These are phyloP conservation scores for Drosophila pullipes DNA, from an alignment of 2,888 invertebrate genomes.

Conservation along the genomic window DNA sequence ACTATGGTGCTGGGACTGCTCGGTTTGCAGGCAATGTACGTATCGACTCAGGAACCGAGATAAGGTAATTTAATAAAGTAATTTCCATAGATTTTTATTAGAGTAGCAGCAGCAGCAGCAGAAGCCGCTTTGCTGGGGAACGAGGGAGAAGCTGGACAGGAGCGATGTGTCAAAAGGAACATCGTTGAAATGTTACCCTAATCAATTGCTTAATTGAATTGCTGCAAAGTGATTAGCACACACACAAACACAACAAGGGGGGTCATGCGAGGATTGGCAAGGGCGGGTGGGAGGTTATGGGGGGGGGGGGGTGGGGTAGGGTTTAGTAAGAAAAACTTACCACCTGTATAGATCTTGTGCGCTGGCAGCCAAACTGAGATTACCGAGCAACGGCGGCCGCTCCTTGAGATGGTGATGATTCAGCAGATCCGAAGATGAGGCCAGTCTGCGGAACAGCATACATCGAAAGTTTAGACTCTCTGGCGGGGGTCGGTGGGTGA, in stretches of 20 bases:
- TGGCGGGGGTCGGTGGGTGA: background rate
- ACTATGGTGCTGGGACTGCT: conserved; percentile 9
- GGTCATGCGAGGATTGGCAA: conserved; percentile 5
- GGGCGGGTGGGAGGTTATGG: background rate
- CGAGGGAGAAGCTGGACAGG: background rate
- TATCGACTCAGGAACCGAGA: conserved; percentile 66
- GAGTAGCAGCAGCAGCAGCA: conserved; percentile 25
- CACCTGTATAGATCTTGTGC: conserved; percentile 86
- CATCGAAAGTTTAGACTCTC: background rate
- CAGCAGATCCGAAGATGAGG: conserved; percentile 88
- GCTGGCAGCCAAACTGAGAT: conserved; percentile 85
- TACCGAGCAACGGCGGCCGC: conserved; percentile 87
- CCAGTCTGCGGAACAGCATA: conserved; percentile 84
- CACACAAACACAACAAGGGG: background rate
- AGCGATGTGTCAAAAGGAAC: conserved; percentile 29
- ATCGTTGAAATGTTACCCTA: conserved; percentile 60
- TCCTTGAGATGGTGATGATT: conserved; percentile 86
- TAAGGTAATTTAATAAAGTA: conserved; percentile 78
- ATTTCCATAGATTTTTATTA: conserved; percentile 78
- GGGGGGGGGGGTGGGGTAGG: background rate
- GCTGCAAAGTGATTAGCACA: conserved; percentile 23
- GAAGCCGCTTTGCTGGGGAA: background rate
- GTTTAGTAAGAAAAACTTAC: conserved; percentile 83
- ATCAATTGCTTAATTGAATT: conserved; percentile 75
- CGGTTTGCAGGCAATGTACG: conserved; percentile 12